These are phyloP conservation scores for Aeoliscus strigatus DNA, from an alignment of 2,797 vertebrate species.

Conservation along the genomic window DNA sequence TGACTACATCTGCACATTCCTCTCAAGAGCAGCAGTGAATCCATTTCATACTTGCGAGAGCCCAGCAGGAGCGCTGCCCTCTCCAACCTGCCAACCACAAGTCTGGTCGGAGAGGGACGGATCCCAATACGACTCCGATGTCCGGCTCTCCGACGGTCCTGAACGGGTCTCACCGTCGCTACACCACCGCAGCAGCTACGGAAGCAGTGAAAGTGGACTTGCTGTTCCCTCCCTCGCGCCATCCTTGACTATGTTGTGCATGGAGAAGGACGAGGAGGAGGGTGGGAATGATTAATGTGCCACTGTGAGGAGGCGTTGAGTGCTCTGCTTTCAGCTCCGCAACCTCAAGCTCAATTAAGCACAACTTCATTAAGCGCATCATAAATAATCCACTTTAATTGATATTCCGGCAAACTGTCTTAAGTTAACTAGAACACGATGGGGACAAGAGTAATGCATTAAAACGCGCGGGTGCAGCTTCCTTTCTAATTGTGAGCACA, in stretches of 20 bases:
- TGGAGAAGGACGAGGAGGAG: slow-evolving; percentile 16
- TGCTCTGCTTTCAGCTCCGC: slow-evolving; percentile 26
- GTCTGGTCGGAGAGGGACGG: slow-evolving; percentile 27
- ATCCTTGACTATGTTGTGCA: slow-evolving; percentile 22
- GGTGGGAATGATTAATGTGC: slow-evolving; percentile 43
- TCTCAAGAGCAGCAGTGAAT: slow-evolving; percentile 46
- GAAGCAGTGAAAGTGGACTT: slow-evolving; percentile 2
- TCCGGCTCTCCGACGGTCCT: slow-evolving; percentile 27
- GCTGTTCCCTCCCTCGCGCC: slow-evolving; percentile 3
- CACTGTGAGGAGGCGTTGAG: slow-evolving; percentile 32
- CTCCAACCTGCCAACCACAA: slow-evolving; percentile 43
- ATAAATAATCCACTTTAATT: slow-evolving; percentile 64
- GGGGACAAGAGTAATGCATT: slow-evolving; percentile 47
- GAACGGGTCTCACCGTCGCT: slow-evolving; percentile 38
- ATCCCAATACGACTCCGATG: slow-evolving; percentile 31
- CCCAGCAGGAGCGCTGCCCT: slow-evolving; percentile 44
- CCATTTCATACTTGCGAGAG: slow-evolving; percentile 54
- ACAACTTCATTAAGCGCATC: slow-evolving; percentile 50
- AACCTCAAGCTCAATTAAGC: slow-evolving; percentile 41
- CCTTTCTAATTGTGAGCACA: slow-evolving; percentile 10
- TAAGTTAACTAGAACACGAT: slow-evolving; percentile 49
- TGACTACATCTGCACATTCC: slow-evolving; percentile 62
- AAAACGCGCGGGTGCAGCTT: slow-evolving; percentile 9
- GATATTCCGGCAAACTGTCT: slow-evolving; percentile 48
- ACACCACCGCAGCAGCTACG: slow-evolving; percentile 16